phyloP scores from a whole-genome alignment of 1,140 invertebrate species.

The Drosophila ambigua region DNA sequence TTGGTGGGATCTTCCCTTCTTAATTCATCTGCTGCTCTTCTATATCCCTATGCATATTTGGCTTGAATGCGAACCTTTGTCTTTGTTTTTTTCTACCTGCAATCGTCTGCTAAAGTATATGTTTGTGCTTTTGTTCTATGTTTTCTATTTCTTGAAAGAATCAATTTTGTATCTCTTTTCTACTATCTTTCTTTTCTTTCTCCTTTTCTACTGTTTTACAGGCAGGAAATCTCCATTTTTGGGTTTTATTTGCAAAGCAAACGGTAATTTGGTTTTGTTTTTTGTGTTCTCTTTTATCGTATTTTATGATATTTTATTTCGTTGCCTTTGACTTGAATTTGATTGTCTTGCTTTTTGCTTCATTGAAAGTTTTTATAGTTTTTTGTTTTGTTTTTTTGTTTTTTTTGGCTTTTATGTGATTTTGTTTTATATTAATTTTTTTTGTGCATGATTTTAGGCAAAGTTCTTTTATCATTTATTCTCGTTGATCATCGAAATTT shows the following conservation, averaged over 20 bases:
- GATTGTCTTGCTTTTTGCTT: conserved; percentile 31
- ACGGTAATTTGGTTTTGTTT: conserved; percentile 75
- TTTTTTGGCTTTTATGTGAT: conserved; percentile 11
- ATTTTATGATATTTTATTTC: conserved; percentile 21
- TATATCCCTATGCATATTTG: conserved; percentile 9
- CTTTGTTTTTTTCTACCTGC: not conserved
- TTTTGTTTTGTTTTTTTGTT: conserved; percentile 1
- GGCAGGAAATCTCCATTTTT: conserved; percentile 84
- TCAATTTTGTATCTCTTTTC: conserved; percentile 60
- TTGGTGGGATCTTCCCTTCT: too few species aligned
- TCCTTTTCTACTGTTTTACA: conserved; percentile 74
- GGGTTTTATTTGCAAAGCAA: conserved; percentile 84
- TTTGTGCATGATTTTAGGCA: conserved; percentile 4
- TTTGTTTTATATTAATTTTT: conserved; percentile 20
- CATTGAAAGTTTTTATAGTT: conserved; percentile 33
- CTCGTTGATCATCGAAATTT: not conserved
- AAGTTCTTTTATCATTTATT: not conserved
- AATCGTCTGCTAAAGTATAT: not conserved
- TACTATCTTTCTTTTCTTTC: conserved; percentile 70
- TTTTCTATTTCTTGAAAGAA: conserved; percentile 36
- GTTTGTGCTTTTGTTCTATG: conserved; percentile 8
- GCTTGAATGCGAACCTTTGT: conserved; percentile 13
- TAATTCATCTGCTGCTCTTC: not conserved
- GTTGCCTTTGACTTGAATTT: conserved; percentile 23
- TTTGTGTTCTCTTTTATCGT: conserved; percentile 30